Percentiles rank a stretch among this genome's conserved stretches.
These are phyloP conservation scores for Chromobotia macracanthus DNA, from an alignment of 2,797 vertebrate genomes.

Conservation along the genomic window DNA sequence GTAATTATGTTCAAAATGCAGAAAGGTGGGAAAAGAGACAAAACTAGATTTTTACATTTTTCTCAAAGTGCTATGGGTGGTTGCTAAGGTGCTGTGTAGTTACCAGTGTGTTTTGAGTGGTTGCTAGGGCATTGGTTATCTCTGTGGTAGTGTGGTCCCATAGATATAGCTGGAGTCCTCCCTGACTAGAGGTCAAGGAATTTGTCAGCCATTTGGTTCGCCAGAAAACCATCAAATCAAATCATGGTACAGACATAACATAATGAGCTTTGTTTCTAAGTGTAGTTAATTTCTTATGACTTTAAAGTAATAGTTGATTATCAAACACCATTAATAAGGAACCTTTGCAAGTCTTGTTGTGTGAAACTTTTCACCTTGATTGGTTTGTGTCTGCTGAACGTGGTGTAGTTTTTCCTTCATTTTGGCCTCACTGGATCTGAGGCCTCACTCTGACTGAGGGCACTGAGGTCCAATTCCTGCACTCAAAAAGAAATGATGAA, in stretches of 20 bases:
- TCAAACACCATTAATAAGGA: background rate
- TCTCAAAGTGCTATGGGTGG: background rate
- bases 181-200: too few species aligned
- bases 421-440: background rate
- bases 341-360: too few species aligned
- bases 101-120: background rate
- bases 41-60: background rate
- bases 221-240: too few species aligned
- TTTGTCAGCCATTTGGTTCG: too few species aligned
- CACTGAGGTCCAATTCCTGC: conserved; percentile 34
- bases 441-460: background rate
- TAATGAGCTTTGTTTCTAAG: too few species aligned
- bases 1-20: conserved; percentile 21
- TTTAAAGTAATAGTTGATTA: too few species aligned
- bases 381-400: background rate
- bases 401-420: background rate
- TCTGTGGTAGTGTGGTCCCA: too few species aligned
- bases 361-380: too few species aligned
- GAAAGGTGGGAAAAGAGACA: background rate
- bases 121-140: too few species aligned
- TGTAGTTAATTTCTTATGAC: too few species aligned
- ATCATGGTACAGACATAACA: too few species aligned
- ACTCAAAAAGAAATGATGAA: conserved; percentile 43
- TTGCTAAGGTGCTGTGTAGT: background rate
- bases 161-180: too few species aligned